Base-by-base conservation (phyloP, 2,113 vertebrate species). In the Gorsachius goisagi region DNA sequence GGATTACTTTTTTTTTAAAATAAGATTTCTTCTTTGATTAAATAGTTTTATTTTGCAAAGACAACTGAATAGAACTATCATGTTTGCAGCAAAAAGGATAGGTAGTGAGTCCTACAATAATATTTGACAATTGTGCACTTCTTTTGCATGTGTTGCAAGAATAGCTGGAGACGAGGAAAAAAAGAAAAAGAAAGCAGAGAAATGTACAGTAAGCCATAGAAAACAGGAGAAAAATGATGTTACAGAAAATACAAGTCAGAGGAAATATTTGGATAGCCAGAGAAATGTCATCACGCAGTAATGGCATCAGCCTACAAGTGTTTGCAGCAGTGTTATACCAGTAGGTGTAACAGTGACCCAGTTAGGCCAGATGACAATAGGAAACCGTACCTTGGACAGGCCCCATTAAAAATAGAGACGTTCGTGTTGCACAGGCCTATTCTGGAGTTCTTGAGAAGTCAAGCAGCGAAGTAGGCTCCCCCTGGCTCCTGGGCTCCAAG, bases 21-120 rank as follows among this genome's bases (percentile, higher is more conserved):
- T 91, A 88, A 84, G 76, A 95, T 77, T 96, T 95, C 87, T 92
- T 94, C 85, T 72, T 66, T 14, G 47, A 78, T 75, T 76, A 68
- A 55, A 81, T 17, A 69, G 22, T 24, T 91, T 71, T 59, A 23
- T 44, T 89, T 89, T 76, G 30, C 35, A 83, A 93, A 80, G 44
- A 44, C 62, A 78, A 80, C 72, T 6, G 16, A 82, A 69, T n/a
- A 83, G 58, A 74, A 52, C 66, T 39, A 50, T 45, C 27, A 2
- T 55, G 47, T 84, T 84, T 84, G 49, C 47, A 91, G 27, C 8
- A 77, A 84, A 95, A 91, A 13, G 11, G 26, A 56, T 53, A 82
- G 16, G 33, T 58, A 92, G 56, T 1, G 4, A 77, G 33, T 41
- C 67, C 75, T 75, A 56, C 33, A 78, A 44, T 49, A 73, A 44